phyloP scores from a whole-genome alignment of 2,888 invertebrate species.

The Cantharis flavilabris region DNA sequence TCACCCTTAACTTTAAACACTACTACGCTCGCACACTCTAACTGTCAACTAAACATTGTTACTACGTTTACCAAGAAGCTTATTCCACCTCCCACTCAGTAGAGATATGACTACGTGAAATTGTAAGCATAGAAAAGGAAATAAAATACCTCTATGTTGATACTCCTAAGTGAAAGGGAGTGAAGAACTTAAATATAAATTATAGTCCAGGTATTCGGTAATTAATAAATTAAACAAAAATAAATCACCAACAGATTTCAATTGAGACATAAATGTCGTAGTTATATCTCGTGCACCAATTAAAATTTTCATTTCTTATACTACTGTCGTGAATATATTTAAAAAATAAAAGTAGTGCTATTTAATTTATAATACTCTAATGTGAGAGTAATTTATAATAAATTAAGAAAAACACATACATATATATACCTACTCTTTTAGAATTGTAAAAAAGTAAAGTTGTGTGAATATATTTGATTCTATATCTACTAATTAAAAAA shows the following conservation, averaged over 20 bases:
- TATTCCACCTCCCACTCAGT: slow-evolving; percentile 41
- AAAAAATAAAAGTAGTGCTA: background rate
- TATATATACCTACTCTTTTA: background rate
- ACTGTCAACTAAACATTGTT: slow-evolving; percentile 43
- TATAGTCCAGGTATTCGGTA: background rate
- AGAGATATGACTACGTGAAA: slow-evolving; percentile 15
- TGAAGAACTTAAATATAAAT: background rate
- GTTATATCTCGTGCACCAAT: background rate
- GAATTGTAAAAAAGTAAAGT: background rate
- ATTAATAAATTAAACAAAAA: background rate
- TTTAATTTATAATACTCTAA: background rate
- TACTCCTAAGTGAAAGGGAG: slow-evolving; percentile 49
- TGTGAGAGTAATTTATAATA: background rate
- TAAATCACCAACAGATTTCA: background rate
- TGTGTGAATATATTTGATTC: background rate
- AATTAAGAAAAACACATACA: background rate
- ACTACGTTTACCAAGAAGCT: slow-evolving; percentile 34
- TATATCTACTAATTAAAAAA: background rate
- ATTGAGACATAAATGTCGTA: background rate
- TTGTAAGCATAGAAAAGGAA: background rate
- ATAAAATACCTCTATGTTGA: slow-evolving; percentile 34
- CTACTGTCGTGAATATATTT: background rate
- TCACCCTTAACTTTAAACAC: slow-evolving; percentile 21
- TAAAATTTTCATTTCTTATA: background rate
- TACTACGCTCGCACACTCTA: slow-evolving; percentile 35